Evolutionary conservation across 1,140 invertebrate genomes (phyloP).

Genomic region (Megalonaias nervosa): DNA sequence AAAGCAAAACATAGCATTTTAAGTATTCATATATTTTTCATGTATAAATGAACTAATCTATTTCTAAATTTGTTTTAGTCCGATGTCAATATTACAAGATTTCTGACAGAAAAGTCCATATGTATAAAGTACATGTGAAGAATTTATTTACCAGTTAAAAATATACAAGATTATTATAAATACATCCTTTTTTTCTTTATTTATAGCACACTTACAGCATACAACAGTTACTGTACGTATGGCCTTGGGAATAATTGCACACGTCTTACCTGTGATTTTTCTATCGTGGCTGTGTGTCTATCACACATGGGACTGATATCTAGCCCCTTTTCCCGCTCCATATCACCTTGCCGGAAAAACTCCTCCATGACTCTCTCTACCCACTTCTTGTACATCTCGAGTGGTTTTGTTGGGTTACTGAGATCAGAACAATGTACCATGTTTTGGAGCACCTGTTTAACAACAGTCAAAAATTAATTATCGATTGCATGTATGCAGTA

Average conservation of each 20-base stretch:
- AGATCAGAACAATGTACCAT: conserved; percentile 99
- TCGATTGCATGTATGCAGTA: not conserved
- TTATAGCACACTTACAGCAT: too few relatives aligned
- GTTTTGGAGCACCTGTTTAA: conserved; percentile 92
- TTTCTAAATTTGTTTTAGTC: too few relatives aligned
- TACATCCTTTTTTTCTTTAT: too few relatives aligned
- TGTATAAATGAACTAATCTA: too few relatives aligned
- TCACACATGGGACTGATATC: conserved; percentile 99
- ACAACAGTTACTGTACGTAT: not conserved
- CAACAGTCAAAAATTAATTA: not conserved
- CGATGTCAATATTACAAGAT: too few relatives aligned
- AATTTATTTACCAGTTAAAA: too few relatives aligned
- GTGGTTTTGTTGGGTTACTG: conserved; percentile 98
- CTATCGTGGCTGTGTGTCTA: conserved; percentile 89
- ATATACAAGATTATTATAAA: too few relatives aligned
- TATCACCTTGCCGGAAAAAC: conserved; percentile 97
- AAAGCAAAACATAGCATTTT: too few relatives aligned
- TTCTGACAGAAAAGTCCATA: too few relatives aligned
- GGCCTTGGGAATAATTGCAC: not conserved
- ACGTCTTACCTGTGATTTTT: conserved; percentile 89
- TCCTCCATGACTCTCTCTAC: conserved; percentile 96
- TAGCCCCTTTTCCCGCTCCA: conserved; percentile 87
- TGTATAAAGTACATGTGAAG: too few relatives aligned
- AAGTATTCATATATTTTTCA: too few relatives aligned
- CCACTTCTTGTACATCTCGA: conserved; percentile 94